These are phyloP conservation scores for Mareca strepera DNA, from an alignment of 2,797 vertebrate genomes.

Conservation along the genomic window DNA sequence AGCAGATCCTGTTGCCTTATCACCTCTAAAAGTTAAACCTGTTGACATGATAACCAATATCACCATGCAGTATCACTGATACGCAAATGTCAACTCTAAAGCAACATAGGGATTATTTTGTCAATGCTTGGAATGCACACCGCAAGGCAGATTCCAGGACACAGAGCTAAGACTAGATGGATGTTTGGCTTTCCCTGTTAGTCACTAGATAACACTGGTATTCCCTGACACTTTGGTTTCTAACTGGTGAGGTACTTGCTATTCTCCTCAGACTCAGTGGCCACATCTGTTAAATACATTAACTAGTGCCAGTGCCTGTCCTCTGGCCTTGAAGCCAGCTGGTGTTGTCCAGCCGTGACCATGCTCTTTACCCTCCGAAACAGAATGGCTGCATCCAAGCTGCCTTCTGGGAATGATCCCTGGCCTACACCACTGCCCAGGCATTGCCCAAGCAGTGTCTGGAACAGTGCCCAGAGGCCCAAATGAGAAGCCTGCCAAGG, in stretches of 20 bases:
- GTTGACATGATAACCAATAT: neutral
- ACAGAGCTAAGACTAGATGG: neutral
- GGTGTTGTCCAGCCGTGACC: neutral
- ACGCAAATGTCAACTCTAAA: neutral
- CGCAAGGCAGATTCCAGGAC: neutral
- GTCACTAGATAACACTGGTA: neutral
- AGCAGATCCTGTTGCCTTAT: neutral
- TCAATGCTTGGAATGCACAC: neutral
- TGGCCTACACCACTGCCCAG: neutral
- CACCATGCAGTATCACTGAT: neutral
- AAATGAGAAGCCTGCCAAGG: accelerated
- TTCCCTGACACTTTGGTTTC: neutral
- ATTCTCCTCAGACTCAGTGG: neutral
- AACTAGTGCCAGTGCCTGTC: neutral
- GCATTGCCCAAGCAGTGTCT: neutral
- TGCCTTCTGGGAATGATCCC: neutral
- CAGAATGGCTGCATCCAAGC: neutral
- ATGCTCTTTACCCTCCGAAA: neutral
- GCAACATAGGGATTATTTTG: neutral
- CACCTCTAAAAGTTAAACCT: neutral
- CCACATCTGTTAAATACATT: neutral
- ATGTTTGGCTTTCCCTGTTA: neutral
- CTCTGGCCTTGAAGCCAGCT: neutral
- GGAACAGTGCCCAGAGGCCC: neutral
- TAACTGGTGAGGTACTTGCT: neutral